These are phyloP conservation scores for Drosophila prosaltans DNA, from an alignment of 1,140 invertebrate species.

Conservation along the genomic window DNA sequence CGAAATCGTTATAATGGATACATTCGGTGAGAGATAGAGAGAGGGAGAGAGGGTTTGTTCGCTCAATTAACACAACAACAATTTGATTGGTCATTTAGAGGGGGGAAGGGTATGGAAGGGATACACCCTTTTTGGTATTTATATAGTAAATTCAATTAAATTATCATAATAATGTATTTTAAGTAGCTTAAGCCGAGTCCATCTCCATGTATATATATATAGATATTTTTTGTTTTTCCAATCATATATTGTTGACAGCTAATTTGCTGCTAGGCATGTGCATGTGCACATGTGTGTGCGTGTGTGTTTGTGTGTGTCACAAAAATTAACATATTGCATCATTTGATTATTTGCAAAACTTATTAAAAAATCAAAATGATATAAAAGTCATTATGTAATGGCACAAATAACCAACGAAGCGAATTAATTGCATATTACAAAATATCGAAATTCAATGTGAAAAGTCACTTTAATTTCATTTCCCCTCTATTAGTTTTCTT, in stretches of 20 bases:
- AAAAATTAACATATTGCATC: constrained; percentile 48
- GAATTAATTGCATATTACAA: constrained; percentile 48
- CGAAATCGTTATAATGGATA: constrained; percentile 27
- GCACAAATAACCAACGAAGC: constrained; percentile 11
- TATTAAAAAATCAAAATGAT: constrained; percentile 37
- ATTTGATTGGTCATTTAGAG: constrained; percentile 35
- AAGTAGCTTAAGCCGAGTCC: constrained; percentile 42
- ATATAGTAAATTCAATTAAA: constrained; percentile 52
- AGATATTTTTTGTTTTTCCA: neutral
- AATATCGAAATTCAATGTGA: constrained; percentile 27
- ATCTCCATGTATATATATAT: neutral
- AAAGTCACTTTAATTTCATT: constrained; percentile 41
- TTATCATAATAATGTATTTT: constrained; percentile 56
- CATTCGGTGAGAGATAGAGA: neutral
- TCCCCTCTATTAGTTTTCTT: constrained; percentile 20
- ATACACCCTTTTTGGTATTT: constrained; percentile 16
- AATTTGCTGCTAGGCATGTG: constrained; percentile 26
- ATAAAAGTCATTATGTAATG: constrained; percentile 5
- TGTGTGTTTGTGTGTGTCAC: constrained; percentile 37
- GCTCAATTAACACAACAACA: constrained; percentile 40
- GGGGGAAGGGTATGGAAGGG: neutral
- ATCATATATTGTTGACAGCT: constrained; percentile 34
- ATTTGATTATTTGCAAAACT: constrained; percentile 68
- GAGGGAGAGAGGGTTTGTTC: neutral
- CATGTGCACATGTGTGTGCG: neutral